Evolutionary conservation across 2,113 vertebrate species (phyloP).

Genomic region (Bucco capensis): DNA sequence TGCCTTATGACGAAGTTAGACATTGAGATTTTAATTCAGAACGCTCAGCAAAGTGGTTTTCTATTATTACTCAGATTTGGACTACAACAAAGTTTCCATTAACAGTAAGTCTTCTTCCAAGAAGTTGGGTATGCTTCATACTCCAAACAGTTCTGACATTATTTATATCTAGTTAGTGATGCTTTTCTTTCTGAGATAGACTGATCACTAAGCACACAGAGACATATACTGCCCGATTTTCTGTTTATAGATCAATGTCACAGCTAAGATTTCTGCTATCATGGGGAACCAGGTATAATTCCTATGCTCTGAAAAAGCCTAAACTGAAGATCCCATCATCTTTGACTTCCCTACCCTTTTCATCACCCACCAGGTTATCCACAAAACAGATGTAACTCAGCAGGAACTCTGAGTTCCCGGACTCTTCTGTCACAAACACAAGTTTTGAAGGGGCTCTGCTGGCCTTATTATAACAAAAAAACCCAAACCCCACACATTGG

Average conservation of each 20-base stretch:
- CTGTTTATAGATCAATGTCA: neutral
- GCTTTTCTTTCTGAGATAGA: neutral
- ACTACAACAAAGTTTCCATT: neutral
- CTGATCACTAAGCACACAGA: neutral
- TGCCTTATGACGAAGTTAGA: no score
- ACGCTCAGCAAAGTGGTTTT: neutral
- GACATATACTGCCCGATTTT: neutral
- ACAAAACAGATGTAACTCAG: neutral
- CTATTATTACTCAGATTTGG: neutral
- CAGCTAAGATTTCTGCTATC: neutral
- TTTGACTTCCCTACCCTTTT: neutral
- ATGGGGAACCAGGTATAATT: neutral
- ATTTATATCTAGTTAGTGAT: neutral
- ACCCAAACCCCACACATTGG: neutral
- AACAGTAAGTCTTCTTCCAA: neutral
- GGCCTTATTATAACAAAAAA: neutral
- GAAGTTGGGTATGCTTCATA: neutral
- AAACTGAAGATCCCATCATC: neutral
- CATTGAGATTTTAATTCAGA: neutral
- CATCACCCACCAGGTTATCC: neutral
- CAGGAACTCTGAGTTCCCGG: neutral
- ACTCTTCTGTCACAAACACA: neutral
- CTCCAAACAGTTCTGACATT: neutral
- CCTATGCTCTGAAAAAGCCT: neutral
- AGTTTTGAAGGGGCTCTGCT: neutral